These are phyloP conservation scores for Anguilla rostrata DNA, from an alignment of 2,113 vertebrate species.

Conservation along the genomic window DNA sequence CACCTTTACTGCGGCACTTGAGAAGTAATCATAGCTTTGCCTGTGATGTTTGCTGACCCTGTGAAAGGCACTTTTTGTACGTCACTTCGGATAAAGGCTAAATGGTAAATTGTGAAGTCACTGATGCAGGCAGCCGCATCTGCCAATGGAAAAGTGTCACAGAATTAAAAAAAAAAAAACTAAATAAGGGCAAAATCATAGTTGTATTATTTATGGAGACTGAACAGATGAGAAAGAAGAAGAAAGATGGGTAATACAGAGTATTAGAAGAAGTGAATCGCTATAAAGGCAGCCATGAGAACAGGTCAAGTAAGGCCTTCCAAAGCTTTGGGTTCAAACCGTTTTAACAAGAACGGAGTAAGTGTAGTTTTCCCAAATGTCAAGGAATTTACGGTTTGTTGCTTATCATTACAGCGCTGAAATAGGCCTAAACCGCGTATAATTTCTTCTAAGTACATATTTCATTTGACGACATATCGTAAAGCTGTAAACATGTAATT, in stretches of 20 bases:
- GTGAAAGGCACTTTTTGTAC: too few species aligned
- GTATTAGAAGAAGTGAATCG: too few species aligned
- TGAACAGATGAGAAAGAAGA: too few species aligned
- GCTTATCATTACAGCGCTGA: background rate
- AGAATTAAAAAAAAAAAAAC: background rate
- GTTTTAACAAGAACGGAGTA: background rate
- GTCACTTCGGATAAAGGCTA: too few species aligned
- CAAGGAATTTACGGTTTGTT: background rate
- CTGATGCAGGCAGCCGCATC: background rate
- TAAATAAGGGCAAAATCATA: background rate
- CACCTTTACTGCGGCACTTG: too few species aligned
- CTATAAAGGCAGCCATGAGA: background rate
- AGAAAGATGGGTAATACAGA: too few species aligned
- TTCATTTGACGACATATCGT: background rate
- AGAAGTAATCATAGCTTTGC: too few species aligned
- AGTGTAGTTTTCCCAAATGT: background rate
- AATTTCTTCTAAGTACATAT: background rate
- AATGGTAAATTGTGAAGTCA: background rate
- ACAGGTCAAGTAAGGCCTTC: background rate
- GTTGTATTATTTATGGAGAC: too few species aligned
- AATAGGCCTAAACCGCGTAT: background rate
- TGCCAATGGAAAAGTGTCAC: background rate
- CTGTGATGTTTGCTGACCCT: too few species aligned
- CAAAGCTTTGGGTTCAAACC: background rate
- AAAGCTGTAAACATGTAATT: background rate